These are phyloP conservation scores for Jaculus jaculus DNA, from an alignment of 2,113 vertebrate species.

Conservation along the genomic window DNA sequence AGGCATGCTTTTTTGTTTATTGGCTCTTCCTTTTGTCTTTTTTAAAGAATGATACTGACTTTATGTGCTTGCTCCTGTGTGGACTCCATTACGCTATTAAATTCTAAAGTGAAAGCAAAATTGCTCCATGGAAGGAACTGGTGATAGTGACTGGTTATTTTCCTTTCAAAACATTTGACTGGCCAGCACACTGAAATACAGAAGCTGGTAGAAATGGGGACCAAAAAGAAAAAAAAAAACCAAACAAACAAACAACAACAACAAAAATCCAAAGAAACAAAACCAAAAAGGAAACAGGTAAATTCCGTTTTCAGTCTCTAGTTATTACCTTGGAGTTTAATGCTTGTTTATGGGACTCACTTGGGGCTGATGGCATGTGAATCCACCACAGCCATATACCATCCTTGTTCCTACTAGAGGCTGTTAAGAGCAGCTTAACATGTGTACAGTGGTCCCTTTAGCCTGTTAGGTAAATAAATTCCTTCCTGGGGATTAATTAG, in stretches of 20 bases:
- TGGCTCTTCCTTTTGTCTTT: conserved; percentile 46
- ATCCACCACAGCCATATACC: background rate
- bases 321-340: background rate
- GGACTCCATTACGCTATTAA: conserved; percentile 57
- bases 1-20: conserved; percentile 56
- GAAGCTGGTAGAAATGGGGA: background rate
- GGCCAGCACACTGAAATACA: background rate
- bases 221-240: background rate
- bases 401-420: background rate
- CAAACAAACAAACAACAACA: too few species aligned
- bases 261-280: too few species aligned
- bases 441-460: background rate
- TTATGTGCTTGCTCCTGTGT: conserved; percentile 41
- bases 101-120: conserved; percentile 55
- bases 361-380: background rate
- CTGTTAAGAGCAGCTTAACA: background rate
- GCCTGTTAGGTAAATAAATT: conserved; percentile 50
- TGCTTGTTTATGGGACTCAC: background rate
- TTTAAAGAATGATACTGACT: background rate
- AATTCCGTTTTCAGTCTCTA: background rate
- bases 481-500: conserved; percentile 52
- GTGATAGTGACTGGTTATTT: conserved; percentile 30
- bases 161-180: conserved; percentile 62
- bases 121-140: conserved; percentile 35
- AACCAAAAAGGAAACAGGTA: background rate